Conservation (phyloP, 2,797 vertebrate species). For the Sphenopsis melanotis region DNA sequence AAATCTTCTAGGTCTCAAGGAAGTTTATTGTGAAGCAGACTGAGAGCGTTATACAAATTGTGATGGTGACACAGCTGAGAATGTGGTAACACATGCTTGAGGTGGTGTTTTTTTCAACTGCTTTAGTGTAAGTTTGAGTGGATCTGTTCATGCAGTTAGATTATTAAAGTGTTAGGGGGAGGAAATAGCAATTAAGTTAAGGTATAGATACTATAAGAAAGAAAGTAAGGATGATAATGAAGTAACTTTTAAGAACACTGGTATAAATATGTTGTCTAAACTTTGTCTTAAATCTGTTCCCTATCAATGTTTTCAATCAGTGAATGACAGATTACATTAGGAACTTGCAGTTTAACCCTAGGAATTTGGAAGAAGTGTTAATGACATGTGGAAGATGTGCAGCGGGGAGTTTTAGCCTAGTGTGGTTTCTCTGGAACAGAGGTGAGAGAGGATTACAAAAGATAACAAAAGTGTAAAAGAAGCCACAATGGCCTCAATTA, state of each 20-base stretch:
- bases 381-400: neutral
- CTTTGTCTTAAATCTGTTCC: neutral
- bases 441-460: neutral
- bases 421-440: neutral
- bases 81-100: neutral
- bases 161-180: neutral
- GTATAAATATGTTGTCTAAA: neutral
- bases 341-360: neutral
- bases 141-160: neutral
- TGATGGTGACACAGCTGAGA: neutral
- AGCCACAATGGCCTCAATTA: slow-evolving; percentile 31
- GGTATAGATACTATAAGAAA: neutral
- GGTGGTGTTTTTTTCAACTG: neutral
- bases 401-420: neutral
- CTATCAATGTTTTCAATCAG: neutral
- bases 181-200: neutral
- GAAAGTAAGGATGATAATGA: neutral
- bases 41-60: neutral
- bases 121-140: neutral
- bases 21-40: neutral
- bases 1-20: neutral
- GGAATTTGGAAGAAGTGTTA: slow-evolving; percentile 25
- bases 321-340: slow-evolving; percentile 12
- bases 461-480: slow-evolving; percentile 7
- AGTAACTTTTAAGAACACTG: neutral